phyloP scores from a whole-genome alignment of 2,888 invertebrate species.

The Aethes cnicana region DNA sequence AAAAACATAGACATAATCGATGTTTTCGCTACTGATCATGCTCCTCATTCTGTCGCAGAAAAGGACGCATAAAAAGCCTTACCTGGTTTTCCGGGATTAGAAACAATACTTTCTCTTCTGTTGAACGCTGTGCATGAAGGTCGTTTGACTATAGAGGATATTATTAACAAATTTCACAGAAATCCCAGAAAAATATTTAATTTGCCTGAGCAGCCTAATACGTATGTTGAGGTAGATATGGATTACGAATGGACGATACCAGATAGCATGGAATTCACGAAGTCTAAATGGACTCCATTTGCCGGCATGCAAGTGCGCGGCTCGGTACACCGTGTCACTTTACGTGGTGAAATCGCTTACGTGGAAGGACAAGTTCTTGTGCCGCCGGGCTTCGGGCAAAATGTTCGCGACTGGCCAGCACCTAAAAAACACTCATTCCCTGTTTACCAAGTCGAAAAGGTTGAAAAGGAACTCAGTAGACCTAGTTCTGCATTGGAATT shows the following conservation, averaged over 20 bases:
- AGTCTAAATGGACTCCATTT: slow-evolving; percentile 99
- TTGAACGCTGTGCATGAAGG: slow-evolving; percentile 96
- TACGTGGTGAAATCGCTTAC: slow-evolving; percentile 97
- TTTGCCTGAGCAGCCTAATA: slow-evolving; percentile 96
- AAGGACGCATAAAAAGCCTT: slow-evolving; percentile 92
- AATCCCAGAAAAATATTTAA: slow-evolving; percentile 98
- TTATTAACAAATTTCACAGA: slow-evolving; percentile 94
- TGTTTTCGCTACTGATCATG: slow-evolving; percentile 99
- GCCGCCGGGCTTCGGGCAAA: slow-evolving; percentile 93
- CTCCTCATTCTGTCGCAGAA: slow-evolving; percentile 96
- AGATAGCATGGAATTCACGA: slow-evolving; percentile 90
- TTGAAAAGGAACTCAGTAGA: slow-evolving; percentile 75
- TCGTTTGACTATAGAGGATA: slow-evolving; percentile 92
- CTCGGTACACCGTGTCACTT: slow-evolving; percentile 94
- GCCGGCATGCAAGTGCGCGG: slow-evolving; percentile 94
- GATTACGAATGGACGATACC: slow-evolving; percentile 97
- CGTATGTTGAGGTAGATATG: slow-evolving; percentile 97
- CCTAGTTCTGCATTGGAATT: slow-evolving; percentile 83
- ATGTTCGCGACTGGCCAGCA: slow-evolving; percentile 88
- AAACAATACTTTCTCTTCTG: slow-evolving; percentile 98
- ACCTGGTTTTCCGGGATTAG: slow-evolving; percentile 97
- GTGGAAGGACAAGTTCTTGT: slow-evolving; percentile 96
- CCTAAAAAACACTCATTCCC: slow-evolving; percentile 68
- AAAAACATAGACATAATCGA: slow-evolving; percentile 97
- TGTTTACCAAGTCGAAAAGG: slow-evolving; percentile 57